Evolutionary conservation across 2,888 invertebrate genomes (phyloP), one percentile per base, ranked within the genome.

Genomic region (Luperina testacea): DNA sequence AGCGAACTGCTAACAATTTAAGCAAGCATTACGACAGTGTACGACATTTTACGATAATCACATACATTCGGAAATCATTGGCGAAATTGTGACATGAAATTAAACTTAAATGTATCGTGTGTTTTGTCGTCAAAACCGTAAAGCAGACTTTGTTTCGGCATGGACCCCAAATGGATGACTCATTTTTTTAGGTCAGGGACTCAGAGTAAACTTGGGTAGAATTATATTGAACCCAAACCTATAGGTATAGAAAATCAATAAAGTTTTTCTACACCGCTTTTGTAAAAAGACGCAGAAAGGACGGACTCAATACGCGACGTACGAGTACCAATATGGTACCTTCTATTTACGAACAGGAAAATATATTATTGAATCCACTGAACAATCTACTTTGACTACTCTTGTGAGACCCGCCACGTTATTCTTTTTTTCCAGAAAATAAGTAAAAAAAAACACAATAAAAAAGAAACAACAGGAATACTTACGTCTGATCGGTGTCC

Each of bases 401-500:
- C 13, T 70, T 61, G 38, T 45, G 15, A 48, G 63, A 65, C 45
- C 48, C 27, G 53, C 45, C 32, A 24, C 64, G 45, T 38, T 61
- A 57, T 67, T 61, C 11, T 11, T n/a, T 59, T 57, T 57, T 59
- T n/a, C 2, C 3, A 45, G 5, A 57, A 51, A 59, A 68, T 32
- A 64, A 57, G 0, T 57, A 24, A 24, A 48, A 24, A 24, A 48
- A 71, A 48, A 13, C 11, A 13, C 4, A 57, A 27, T 27, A 20
- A 24, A 42, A 53, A 45, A 48, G 32, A 42, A 20, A 65, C 2
- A 63, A 77, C 38, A 61, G 32, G 45, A 53, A 76, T 69, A 95
- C 97, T 97, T 96, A 99, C 99, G 97, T 99, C 99, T 87, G 99
- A 99, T 93, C 99, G 97, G 95, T 99, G 99, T 70, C 99, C 99